Evolutionary conservation across 2,113 vertebrate genomes (phyloP).

Genomic region (Phaetusa simplex): DNA sequence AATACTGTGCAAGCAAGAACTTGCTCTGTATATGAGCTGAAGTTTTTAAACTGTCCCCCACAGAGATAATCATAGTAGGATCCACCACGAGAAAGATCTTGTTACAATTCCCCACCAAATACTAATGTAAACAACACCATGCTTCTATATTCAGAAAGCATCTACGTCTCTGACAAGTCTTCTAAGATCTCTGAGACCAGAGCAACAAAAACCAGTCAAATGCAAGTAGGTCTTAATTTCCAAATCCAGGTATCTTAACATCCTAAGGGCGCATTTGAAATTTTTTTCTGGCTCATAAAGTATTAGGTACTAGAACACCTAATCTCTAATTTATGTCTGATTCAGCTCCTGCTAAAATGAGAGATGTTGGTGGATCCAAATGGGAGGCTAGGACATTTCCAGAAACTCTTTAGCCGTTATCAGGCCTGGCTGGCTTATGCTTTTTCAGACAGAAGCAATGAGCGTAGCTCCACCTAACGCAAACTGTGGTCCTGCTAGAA

Average conservation of each 20-base stretch:
- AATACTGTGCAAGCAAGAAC: background rate
- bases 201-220: constrained; percentile 10
- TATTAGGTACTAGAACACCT: background rate
- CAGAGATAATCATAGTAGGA: constrained; percentile 11
- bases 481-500: background rate
- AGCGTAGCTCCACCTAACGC: background rate
- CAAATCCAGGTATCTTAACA: background rate
- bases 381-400: background rate
- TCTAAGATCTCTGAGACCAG: constrained; percentile 1
- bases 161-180: background rate
- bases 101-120: constrained; percentile 7
- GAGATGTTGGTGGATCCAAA: background rate
- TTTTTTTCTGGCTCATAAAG: background rate
- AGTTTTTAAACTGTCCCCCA: background rate
- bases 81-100: background rate
- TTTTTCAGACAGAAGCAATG: background rate
- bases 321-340: background rate
- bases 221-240: background rate
- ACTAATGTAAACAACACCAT: background rate
- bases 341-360: background rate
- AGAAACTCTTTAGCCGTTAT: background rate
- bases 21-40: background rate
- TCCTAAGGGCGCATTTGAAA: background rate
- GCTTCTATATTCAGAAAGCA: constrained; percentile 39
- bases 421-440: background rate